A percentile compares a stretch with the other conserved stretches of the same genome.
phyloP scores from a whole-genome alignment of 2,797 vertebrate genomes.

The Sebastes miniatus region DNA sequence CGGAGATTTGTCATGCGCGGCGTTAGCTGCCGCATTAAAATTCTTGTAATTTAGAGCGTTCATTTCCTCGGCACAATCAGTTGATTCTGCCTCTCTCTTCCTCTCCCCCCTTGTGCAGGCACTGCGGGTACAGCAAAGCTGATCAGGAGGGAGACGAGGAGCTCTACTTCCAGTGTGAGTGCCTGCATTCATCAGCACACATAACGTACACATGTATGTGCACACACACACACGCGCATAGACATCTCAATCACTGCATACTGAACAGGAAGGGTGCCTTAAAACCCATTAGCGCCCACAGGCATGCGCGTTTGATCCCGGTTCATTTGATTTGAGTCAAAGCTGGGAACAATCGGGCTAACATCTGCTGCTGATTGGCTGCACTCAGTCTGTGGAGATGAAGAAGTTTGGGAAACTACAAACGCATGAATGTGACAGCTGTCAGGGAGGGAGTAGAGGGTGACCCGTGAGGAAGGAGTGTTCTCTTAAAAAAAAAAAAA shows the following conservation, averaged over 20 bases:
- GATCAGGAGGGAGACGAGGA: conserved; percentile 99
- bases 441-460: conserved; percentile 22
- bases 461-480: conserved; percentile 11
- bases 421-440: conserved; percentile 46
- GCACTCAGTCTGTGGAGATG: conserved; percentile 18
- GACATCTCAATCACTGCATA: conserved; percentile 16
- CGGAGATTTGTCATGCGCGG: conserved; percentile 45
- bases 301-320: conserved; percentile 32
- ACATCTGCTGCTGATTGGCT: conserved; percentile 63
- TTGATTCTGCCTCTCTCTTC: conserved; percentile 60
- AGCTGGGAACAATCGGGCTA: conserved; percentile 26
- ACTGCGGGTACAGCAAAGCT: conserved; percentile 99
- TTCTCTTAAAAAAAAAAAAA: conserved; percentile 11
- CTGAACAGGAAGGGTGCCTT: conserved; percentile 8
- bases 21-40: conserved; percentile 41
- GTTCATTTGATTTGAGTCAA: conserved; percentile 48
- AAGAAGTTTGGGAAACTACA: conserved; percentile 54
- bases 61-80: conserved; percentile 57
- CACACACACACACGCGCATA: neutral
- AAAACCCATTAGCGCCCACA: conserved; percentile 25
- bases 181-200: conserved; percentile 75
- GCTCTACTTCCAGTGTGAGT: conserved; percentile 99
- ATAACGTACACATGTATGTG: neutral
- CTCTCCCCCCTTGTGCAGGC: conserved; percentile 76
- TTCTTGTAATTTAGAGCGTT: conserved; percentile 57